A percentile compares a stretch with the other conserved stretches of the same genome.
These are phyloP conservation scores for Priocnemis perturbator DNA, from an alignment of 2,888 invertebrate species.

Conservation along the genomic window DNA sequence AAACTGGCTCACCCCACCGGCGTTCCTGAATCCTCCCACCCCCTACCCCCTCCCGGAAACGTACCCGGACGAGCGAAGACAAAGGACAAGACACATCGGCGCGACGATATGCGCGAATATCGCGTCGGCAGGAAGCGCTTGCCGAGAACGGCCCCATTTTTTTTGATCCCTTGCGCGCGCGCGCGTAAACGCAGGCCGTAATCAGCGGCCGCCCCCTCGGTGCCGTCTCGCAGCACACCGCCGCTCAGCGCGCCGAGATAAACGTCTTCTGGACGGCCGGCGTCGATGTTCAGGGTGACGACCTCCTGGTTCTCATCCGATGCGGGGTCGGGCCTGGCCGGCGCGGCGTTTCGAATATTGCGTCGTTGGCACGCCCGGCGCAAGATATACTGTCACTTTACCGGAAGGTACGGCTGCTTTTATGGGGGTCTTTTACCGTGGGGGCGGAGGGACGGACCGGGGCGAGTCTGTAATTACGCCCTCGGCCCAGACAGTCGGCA, in stretches of 20 bases:
- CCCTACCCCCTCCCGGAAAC: constrained; percentile 3
- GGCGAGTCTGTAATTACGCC: constrained; percentile 3
- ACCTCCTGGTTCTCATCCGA: constrained; percentile 23
- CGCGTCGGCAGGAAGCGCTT: not conserved
- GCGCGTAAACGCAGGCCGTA: constrained; percentile 35
- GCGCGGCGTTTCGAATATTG: constrained; percentile 12
- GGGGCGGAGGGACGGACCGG: constrained; percentile 2
- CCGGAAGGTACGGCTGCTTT: constrained; percentile 16
- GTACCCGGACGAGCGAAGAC: constrained; percentile 7
- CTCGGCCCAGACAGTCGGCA: not conserved
- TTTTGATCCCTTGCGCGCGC: constrained; percentile 31
- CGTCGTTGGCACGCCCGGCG: constrained; percentile 11
- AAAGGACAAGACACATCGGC: too few relatives aligned
- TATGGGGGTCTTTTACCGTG: constrained; percentile 19
- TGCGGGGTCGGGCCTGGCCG: not conserved
- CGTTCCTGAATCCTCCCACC: not conserved
- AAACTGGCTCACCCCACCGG: constrained; percentile 24
- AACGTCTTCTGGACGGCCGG: constrained; percentile 17
- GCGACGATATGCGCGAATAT: too few relatives aligned
- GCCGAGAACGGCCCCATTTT: constrained; percentile 35
- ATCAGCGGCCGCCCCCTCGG: constrained; percentile 25
- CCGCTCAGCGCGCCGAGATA: constrained; percentile 13
- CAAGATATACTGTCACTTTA: not conserved
- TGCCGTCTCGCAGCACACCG: too few relatives aligned
- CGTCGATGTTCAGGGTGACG: constrained; percentile 20